These are phyloP conservation scores for Ciona savignyi DNA, from an alignment of 23 tunicate species.

Conservation along the genomic window DNA sequence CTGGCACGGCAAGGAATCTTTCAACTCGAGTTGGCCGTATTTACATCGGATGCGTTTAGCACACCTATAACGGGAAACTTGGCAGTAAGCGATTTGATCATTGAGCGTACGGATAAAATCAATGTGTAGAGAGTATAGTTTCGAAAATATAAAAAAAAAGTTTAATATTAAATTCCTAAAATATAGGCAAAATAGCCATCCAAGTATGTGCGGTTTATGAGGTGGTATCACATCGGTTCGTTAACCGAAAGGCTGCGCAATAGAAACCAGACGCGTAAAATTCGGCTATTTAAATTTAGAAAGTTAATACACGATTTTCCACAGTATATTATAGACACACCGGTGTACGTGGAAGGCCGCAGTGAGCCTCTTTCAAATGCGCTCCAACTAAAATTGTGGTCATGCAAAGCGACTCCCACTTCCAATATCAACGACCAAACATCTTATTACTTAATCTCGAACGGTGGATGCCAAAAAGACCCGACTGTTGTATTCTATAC, in stretches of 20 bases:
- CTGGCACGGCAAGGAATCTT: not conserved
- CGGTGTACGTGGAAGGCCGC: not conserved
- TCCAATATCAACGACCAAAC: not conserved
- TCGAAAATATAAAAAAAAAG: no score
- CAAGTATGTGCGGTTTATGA: no score
- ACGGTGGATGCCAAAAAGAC: not conserved
- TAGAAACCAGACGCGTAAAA: no score
- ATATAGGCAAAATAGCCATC: no score
- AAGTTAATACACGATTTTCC: no score
- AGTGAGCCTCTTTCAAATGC: not conserved
- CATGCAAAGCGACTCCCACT: not conserved
- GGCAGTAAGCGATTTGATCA: not conserved
- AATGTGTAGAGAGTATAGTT: no score
- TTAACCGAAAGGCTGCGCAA: no score
- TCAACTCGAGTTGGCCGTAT: not conserved
- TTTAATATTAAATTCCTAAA: no score
- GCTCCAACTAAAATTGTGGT: not conserved
- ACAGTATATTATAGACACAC: not conserved
- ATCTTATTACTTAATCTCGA: not conserved
- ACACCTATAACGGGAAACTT: not conserved
- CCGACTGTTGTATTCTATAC: not conserved
- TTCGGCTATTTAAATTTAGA: no score
- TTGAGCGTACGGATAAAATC: not conserved
- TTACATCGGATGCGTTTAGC: not conserved
- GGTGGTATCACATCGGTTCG: no score